Base-by-base conservation (phyloP, 2,113 vertebrate genomes). In the Daboia siamensis region DNA sequence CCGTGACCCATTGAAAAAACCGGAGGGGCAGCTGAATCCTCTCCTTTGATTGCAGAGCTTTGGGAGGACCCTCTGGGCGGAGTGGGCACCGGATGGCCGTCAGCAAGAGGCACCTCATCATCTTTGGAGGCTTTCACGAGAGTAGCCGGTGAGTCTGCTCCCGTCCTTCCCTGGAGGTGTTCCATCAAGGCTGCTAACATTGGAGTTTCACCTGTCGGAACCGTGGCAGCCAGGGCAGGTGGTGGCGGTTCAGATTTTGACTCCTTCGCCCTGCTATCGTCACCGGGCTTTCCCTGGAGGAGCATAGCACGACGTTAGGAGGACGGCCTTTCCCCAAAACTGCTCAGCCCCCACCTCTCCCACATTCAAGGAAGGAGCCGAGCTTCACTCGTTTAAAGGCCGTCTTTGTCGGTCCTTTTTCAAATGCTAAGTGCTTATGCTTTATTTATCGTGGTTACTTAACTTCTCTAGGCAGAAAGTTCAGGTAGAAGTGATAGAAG, bases 91-190 rank as follows among this genome's bases (percentile, higher is more conserved):
- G 99, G 29, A 99, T 99, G 99, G 98, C 98, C 3, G 97, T 97
- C 56, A 98, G 98, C 94, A 99, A 98, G 96, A 98, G 97, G 91
- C 98, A 99, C 61, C 97, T 99, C 91, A 94, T 99, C 3, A 87
- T 99, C 93, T 99, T 99, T 5, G 99, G 99, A 93, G 99, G 99
- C 13, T 99, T 99, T 96, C 99, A 99, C 21, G 99, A 99, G 95
- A 99, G 98, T 2, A 26, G 85, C 23, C 85, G 46, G 44, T 86
- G 13, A 26, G 85, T 51, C 23, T 86, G 23, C 85, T 13, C 85
- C 23, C 13, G 39, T 13, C 44, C 84, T 80, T 80, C 15, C 74
- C 17, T 9, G 21, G 33, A 80, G 33, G 8, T 44, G 74, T 39
- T 9, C 85, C 21, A 86, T 51, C 4, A 26, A 13, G 26, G 8